Evolutionary conservation across 2,113 vertebrate species (phyloP).

Genomic region (Oryzias curvinotus): DNA sequence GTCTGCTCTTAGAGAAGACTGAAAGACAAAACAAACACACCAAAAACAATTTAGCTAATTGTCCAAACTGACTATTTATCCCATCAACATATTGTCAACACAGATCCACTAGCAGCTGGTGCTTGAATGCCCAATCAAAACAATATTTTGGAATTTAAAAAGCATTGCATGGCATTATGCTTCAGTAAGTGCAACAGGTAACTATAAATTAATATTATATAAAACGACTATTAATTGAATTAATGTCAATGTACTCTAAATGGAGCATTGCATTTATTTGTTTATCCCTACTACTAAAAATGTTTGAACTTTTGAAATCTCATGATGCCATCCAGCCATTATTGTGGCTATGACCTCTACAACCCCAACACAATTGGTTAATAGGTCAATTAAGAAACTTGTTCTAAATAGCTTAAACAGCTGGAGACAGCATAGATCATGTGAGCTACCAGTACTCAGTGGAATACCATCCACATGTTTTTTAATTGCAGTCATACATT

Average conservation of each 20-base stretch:
- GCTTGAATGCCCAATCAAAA: not conserved
- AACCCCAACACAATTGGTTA: constrained; percentile 55
- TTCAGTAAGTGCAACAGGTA: not conserved
- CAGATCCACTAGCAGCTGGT: not conserved
- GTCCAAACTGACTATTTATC: not conserved
- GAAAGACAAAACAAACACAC: constrained; percentile 53
- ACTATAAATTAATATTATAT: too few species aligned
- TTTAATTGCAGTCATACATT: not conserved
- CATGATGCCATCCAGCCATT: constrained; percentile 6
- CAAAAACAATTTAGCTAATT: constrained; percentile 5
- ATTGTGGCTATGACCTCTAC: constrained; percentile 42
- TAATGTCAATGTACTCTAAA: too few species aligned
- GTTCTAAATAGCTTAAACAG: constrained; percentile 56
- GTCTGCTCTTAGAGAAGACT: constrained; percentile 86
- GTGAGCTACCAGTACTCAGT: constrained; percentile 29
- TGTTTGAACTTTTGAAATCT: not conserved
- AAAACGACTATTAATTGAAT: too few species aligned
- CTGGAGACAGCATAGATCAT: constrained; percentile 25
- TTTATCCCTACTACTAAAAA: not conserved
- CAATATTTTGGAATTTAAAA: not conserved
- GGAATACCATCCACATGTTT: constrained; percentile 9
- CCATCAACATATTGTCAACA: not conserved
- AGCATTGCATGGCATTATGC: not conserved
- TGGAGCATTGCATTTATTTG: too few species aligned
- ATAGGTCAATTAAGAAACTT: constrained; percentile 53